These are phyloP conservation scores for Anguilla rostrata DNA, from an alignment of 2,113 vertebrate genomes.

Conservation along the genomic window DNA sequence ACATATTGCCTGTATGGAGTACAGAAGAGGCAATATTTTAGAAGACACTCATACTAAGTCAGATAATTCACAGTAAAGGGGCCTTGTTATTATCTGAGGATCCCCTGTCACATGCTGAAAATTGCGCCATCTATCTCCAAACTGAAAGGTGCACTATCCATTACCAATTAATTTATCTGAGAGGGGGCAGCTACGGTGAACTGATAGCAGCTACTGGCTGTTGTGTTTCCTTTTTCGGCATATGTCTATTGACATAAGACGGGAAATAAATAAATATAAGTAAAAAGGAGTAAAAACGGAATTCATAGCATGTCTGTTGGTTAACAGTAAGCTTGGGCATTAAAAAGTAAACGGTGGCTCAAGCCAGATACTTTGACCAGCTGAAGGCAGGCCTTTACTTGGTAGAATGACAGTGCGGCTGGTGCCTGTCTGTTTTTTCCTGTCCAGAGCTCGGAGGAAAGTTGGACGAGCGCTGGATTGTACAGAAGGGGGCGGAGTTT, in stretches of 20 bases:
- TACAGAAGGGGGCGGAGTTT: not conserved
- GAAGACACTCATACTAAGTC: not conserved
- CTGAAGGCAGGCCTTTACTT: not conserved
- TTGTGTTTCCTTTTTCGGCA: constrained; percentile 17
- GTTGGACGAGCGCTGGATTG: not conserved
- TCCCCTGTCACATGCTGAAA: not conserved
- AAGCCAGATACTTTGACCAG: not conserved
- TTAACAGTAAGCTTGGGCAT: not conserved
- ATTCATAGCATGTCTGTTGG: not conserved
- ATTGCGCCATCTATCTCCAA: not conserved
- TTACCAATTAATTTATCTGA: not conserved
- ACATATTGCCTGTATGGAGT: not conserved
- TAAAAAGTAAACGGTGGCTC: constrained; percentile 5
- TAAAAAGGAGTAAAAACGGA: constrained; percentile 1
- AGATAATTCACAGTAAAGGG: not conserved
- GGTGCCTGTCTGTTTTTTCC: not conserved
- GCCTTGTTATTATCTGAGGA: not conserved
- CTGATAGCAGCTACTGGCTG: constrained; percentile 27
- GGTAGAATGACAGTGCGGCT: not conserved
- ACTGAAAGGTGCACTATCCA: not conserved
- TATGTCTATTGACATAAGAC: constrained; percentile 8
- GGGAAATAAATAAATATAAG: constrained; percentile 21
- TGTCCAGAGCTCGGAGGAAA: not conserved
- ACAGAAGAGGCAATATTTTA: not conserved
- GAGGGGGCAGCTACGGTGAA: not conserved